Evolutionary conservation across 2,888 invertebrate species (phyloP).

Genomic region (Tetragnatha montana): DNA sequence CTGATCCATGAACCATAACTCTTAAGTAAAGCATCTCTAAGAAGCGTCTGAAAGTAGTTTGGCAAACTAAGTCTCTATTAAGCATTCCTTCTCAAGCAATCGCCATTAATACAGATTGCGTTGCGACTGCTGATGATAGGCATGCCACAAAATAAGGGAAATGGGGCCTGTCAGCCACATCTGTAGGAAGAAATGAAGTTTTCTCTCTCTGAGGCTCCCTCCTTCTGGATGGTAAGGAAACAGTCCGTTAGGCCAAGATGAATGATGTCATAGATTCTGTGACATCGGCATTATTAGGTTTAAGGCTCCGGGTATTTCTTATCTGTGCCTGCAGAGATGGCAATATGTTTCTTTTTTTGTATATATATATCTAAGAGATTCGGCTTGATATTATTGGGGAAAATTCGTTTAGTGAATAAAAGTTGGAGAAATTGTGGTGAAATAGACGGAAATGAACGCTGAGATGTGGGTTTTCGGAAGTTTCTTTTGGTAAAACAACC

Average conservation of each 20-base stretch:
- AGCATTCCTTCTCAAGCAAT: slow-evolving; percentile 15
- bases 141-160: slow-evolving; percentile 21
- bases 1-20: too few relatives aligned
- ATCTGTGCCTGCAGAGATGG: slow-evolving; percentile 18
- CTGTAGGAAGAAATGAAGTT: slow-evolving; percentile 43
- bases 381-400: background rate
- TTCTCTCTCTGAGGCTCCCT: slow-evolving; percentile 9
- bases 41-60: background rate
- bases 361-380: background rate
- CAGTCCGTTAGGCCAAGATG: slow-evolving; percentile 36
- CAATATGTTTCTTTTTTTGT: background rate
- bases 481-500: too few relatives aligned
- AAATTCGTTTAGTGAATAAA: background rate
- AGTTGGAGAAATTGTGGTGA: background rate
- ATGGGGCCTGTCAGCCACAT: slow-evolving; percentile 33
- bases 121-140: slow-evolving; percentile 29
- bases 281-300: slow-evolving; percentile 41
- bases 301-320: slow-evolving; percentile 46
- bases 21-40: too few relatives aligned
- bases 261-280: slow-evolving; percentile 35
- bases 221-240: slow-evolving; percentile 37
- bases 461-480: background rate
- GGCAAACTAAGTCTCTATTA: background rate
- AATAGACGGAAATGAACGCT: background rate
- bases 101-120: slow-evolving; percentile 42